Base-by-base conservation (phyloP, 30 jellyfish, hydroid and myxozoan genomes). In the Aurelia sp. region DNA sequence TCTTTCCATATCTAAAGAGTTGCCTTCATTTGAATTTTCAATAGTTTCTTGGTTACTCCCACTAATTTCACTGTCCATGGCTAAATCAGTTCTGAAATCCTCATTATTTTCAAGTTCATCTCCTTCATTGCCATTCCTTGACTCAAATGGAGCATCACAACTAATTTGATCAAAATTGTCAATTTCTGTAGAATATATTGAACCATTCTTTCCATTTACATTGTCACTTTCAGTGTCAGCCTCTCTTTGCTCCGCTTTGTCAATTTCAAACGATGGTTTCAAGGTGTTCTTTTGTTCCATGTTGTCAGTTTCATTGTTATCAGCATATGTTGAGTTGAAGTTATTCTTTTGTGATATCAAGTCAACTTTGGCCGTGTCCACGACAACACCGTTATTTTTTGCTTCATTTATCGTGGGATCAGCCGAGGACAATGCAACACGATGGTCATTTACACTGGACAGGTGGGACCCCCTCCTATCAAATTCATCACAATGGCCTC, bases 391-490 rank as follows among this genome's bases (percentile, higher is more conserved):
- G 82, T 60, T 58, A 59, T 31, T 21, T 73, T 69, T 60, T 33
- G 40, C 60, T 44, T 47, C 47, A 70, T 82, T 68, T 82, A 86
- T 66, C 68, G 89, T 68, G 58, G 78, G 91, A 82, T 82, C 85
- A 71, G 50, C 74, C 41, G 78, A 61, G 62, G 79, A 82, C 91
- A 82, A 82, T 66, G 62, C 41, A 66, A 74, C 91, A 82, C 91
- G 91, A 82, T 82, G 91, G 81, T 66, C 91, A 82, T 82, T 82
- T 62, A 82, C 78, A 66, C 78, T 52, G 60, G 91, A 69, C 91
- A 82, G 91, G 85, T 82, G 91, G 59, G 62, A 52, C 86, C 66
- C 86, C 58, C 41, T 55, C 71, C 73, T 22, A 37, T 60, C 72
- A 30, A 57, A 55, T 37, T 74, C 91, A 57, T 70, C 91, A 59